Evolutionary conservation across 2,113 vertebrate species (phyloP), one percentile per base, ranked within the genome.

Genomic region (Scomber colias): DNA sequence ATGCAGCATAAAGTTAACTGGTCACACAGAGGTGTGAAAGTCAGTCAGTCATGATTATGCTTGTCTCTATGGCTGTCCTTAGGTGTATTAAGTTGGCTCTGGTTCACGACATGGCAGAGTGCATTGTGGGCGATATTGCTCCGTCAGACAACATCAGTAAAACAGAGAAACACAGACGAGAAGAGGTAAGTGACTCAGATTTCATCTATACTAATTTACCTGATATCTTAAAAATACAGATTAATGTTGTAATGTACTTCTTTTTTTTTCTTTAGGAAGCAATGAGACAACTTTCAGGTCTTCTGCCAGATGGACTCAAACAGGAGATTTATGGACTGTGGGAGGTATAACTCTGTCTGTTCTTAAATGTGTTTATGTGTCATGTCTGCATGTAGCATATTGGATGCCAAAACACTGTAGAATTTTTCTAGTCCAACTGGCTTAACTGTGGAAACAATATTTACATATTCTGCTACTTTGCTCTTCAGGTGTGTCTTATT

Each of bases 51-150:
- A 2, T 40, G 35, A 40, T 40, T 40, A 40, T 40, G 35, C 35
- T 40, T 40, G 35, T 40, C 9, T 40, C 7, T 40, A 7, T 7
- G 6, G 8, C 48, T 66, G n/a, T 56, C 15, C 61, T 24, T 63
- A 99, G 98, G 85, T 99, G 98, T 79, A 91, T 99, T 72, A 97
- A 97, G 72, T 86, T 99, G 84, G 96, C 98, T 79, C 92, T 99
- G 78, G 97, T 99, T 85, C 98, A 99, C 3, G 98, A 99, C 90
- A 96, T 99, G 96, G 98, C 98, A 83, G 98, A 99, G 80, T 97
- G 97, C 91, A 98, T 99, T 83, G 98, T 99, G 86, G 98, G 98
- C 91, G 98, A 99, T 87, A 99, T 99, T 71, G 95, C 98, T 59
- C 98, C 98, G n/a, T 92, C 95, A 64, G 98, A 99, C 92, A 99